A percentile compares a stretch with the other conserved stretches of the same genome.
Conservation (phyloP, 2,113 vertebrate species). For the Vidua macroura region DNA sequence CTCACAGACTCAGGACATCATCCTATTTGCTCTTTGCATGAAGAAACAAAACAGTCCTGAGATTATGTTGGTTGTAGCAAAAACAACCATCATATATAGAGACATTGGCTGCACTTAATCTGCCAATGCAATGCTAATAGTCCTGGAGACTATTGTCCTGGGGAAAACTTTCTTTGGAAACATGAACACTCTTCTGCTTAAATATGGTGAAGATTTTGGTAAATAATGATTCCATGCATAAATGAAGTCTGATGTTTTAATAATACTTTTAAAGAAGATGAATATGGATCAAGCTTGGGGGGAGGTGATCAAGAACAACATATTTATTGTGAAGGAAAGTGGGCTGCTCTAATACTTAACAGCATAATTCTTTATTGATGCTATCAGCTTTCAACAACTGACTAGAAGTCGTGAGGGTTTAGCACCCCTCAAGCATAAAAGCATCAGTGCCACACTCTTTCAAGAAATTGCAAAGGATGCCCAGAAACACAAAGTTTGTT, state of each 20-base stretch:
- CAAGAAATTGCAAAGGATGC: background rate
- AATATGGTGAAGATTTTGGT: background rate
- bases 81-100: background rate
- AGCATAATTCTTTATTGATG: background rate
- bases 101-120: background rate
- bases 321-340: background rate
- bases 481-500: background rate
- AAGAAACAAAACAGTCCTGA: background rate
- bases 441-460: background rate
- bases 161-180: background rate
- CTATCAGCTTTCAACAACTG: background rate
- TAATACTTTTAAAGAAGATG: background rate
- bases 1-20: background rate
- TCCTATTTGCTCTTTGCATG: background rate
- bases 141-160: background rate
- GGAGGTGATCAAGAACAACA: background rate
- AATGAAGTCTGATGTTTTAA: background rate
- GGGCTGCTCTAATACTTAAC: background rate
- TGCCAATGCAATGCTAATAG: background rate
- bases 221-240: background rate
- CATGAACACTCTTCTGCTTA: background rate
- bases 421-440: background rate
- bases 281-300: background rate
- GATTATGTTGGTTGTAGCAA: background rate
- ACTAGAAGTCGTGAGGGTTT: background rate